Evolutionary conservation across 2,888 invertebrate genomes (phyloP), one percentile per base, ranked within the genome.

Genomic region (Aleiodes alternator): DNA sequence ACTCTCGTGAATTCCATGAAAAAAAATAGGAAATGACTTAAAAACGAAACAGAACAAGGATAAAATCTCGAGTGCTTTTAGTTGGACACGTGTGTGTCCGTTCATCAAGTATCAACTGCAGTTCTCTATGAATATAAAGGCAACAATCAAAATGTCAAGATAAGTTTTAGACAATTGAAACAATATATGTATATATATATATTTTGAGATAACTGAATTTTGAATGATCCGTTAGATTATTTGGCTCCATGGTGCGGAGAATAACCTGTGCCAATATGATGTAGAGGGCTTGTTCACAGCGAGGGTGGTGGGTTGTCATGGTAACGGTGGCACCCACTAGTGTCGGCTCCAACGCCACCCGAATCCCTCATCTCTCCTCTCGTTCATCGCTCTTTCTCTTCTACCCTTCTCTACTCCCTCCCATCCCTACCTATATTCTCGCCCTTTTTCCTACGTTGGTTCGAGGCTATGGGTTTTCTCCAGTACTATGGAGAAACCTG

Each of bases 261-360:
- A 76, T 78, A 77, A 76, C 76, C 77, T 79, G 76, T 81, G 79
- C 80, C 80, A 82, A 82, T 81, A 80, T 83, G 81, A 84, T 84
- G 86, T 86, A 84, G 87, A 88, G 87, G 86, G 87, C 84, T 86
- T 85, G 86, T 86, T 86, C 86, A 88, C 87, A 89, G 88, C 85
- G 86, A 85, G 87, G 87, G 89, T 89, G 89, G 88, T 88, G 88
- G 84, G 92, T 92, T 89, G 91, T 90, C 90, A 92, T 91, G 92
- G 91, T 90, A 90, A 92, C 92, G 91, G 91, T 88, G 89, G 92
- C 92, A 92, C 91, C 91, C 91, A 91, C 91, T 92, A 90, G 89
- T 89, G 90, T 89, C 89, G 89, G 87, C 92, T 91, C 91, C 91
- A 86, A 90, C 92, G 91, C 92, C 92, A 91, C 90, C 87, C 90